Percentiles rank a stretch among this genome's conserved stretches.
These are phyloP conservation scores for Stenodera caucasica DNA, from an alignment of 2,888 invertebrate genomes.

Conservation along the genomic window DNA sequence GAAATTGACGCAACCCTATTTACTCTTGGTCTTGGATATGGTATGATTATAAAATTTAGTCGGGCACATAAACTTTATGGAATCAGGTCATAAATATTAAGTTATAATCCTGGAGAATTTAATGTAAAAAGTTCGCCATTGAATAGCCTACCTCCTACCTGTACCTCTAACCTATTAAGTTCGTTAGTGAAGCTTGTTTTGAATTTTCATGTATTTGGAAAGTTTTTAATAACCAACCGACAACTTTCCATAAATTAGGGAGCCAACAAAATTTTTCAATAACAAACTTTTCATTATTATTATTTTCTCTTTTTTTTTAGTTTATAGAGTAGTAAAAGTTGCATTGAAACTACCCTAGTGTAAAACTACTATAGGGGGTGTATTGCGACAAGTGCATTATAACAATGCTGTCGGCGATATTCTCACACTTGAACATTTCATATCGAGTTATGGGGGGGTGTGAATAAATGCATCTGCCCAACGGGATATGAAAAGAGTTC, in stretches of 20 bases:
- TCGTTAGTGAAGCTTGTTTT: slow-evolving; percentile 39
- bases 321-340: not conserved
- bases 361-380: slow-evolving; percentile 10
- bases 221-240: slow-evolving; percentile 42
- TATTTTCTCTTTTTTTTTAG: not conserved
- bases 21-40: not conserved
- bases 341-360: not conserved
- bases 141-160: slow-evolving; percentile 31
- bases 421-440: slow-evolving; percentile 39
- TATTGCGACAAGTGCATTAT: slow-evolving; percentile 41
- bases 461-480: slow-evolving; percentile 40
- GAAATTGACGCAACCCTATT: not conserved
- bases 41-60: slow-evolving; percentile 19
- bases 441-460: slow-evolving; percentile 38
- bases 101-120: slow-evolving; percentile 36
- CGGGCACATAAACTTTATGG: slow-evolving; percentile 25
- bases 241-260: not conserved
- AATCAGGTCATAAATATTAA: slow-evolving; percentile 30
- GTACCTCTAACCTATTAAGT: slow-evolving; percentile 39
- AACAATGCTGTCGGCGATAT: slow-evolving; percentile 39
- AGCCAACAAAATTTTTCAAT: not conserved
- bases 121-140: slow-evolving; percentile 35
- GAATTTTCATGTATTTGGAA: slow-evolving; percentile 45
- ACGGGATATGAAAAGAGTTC: slow-evolving; percentile 17
- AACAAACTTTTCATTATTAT: not conserved